Conservation (phyloP, 2,888 invertebrate genomes). For the Synergus gifuensis region DNA sequence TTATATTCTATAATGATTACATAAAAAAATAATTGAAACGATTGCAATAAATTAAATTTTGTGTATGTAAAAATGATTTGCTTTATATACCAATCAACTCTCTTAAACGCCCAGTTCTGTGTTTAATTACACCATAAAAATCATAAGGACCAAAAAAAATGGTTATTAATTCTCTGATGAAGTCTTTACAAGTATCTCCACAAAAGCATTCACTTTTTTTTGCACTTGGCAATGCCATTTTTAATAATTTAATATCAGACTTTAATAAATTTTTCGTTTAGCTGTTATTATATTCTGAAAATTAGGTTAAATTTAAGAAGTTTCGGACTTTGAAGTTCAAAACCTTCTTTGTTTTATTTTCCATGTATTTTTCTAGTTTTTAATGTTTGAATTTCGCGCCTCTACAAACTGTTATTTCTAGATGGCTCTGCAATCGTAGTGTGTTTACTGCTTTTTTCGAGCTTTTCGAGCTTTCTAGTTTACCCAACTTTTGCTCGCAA, state of each 20-base stretch:
- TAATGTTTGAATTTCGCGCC: not conserved
- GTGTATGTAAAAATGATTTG: not conserved
- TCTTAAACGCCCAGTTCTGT: not conserved
- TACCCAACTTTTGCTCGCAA: too few species aligned
- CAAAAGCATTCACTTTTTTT: not conserved
- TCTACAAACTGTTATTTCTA: too few species aligned
- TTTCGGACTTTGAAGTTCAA: not conserved
- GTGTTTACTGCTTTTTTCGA: too few species aligned
- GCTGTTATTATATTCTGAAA: not conserved
- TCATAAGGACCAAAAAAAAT: conserved; percentile 6
- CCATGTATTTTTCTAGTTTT: not conserved
- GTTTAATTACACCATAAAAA: not conserved
- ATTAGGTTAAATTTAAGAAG: not conserved
- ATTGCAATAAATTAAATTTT: not conserved
- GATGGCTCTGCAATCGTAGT: too few species aligned
- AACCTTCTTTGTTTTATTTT: not conserved
- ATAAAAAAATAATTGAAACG: not conserved
- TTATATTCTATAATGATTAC: not conserved
- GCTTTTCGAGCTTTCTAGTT: too few species aligned
- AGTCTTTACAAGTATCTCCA: not conserved
- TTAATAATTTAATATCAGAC: not conserved
- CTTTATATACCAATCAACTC: not conserved
- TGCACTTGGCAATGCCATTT: not conserved
- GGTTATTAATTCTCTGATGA: not conserved
- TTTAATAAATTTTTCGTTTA: not conserved